Conservation (phyloP, 2,797 vertebrate genomes). For the Glossophaga mutica region DNA sequence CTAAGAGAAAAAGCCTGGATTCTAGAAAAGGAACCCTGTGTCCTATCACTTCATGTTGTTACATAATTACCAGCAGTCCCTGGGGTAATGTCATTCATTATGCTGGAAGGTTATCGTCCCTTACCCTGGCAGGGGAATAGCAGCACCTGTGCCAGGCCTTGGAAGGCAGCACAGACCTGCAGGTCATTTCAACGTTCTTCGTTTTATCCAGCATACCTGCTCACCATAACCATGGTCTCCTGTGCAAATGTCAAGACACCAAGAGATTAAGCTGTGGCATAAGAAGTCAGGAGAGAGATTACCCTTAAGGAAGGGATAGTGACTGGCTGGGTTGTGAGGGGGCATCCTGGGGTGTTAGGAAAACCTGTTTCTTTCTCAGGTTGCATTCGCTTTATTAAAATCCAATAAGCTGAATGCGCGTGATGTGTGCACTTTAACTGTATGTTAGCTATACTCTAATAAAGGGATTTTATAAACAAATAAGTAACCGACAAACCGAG, state of each 20-base stretch:
- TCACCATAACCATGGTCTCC: neutral
- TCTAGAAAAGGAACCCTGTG: neutral
- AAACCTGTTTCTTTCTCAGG: neutral
- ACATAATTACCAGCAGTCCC: constrained; percentile 36
- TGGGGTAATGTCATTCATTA: constrained; percentile 11
- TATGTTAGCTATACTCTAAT: neutral
- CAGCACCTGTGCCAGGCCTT: neutral
- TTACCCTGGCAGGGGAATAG: neutral
- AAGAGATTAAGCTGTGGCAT: neutral
- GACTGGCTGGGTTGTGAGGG: neutral
- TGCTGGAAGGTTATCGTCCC: constrained; percentile 42
- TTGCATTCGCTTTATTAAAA: constrained; percentile 15
- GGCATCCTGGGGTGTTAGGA: neutral
- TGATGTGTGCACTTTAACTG: neutral
- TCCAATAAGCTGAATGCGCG: neutral
- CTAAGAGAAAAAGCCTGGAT: neutral
- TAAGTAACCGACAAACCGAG: neutral
- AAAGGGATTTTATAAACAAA: constrained; percentile 28
- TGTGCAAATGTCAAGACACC: neutral
- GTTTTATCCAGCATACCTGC: neutral
- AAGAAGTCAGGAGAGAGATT: neutral
- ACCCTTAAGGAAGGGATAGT: neutral
- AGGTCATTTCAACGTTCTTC: constrained; percentile 1
- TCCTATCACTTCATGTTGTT: constrained; percentile 16
- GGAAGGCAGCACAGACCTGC: neutral